Conservation (phyloP, 2,888 invertebrate species). For the Lobophora halterata region DNA sequence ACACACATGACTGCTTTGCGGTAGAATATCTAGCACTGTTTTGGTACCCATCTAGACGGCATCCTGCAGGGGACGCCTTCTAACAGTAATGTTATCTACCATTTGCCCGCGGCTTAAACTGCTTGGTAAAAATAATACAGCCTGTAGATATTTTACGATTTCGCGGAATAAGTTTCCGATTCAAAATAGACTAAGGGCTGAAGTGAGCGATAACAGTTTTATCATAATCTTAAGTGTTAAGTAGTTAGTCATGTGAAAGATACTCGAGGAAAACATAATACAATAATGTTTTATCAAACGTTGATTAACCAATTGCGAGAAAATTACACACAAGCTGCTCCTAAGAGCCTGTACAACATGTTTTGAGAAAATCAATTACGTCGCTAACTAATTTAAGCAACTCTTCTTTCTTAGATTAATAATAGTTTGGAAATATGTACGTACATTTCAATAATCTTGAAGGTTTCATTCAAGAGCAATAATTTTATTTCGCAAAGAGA, state of each 20-base stretch:
- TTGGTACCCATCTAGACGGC: too few species aligned
- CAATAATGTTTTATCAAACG: background rate
- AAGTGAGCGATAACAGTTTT: too few species aligned
- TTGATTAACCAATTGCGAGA: slow-evolving; percentile 4
- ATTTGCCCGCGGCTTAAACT: too few species aligned
- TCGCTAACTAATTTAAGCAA: slow-evolving; percentile 1
- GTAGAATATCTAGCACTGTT: too few species aligned
- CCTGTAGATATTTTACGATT: too few species aligned
- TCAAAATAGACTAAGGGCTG: too few species aligned
- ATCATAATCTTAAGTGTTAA: too few species aligned
- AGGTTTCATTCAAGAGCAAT: slow-evolving; percentile 5
- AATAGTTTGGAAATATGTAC: slow-evolving; percentile 9
- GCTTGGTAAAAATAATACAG: too few species aligned
- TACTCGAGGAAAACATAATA: background rate
- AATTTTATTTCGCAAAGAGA: slow-evolving; percentile 5
- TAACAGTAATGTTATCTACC: too few species aligned
- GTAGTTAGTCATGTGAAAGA: slow-evolving; percentile 3
- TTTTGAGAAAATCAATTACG: slow-evolving; percentile 12
- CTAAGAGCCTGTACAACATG: slow-evolving; percentile 1
- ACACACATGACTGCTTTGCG: too few species aligned
- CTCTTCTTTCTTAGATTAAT: slow-evolving; percentile 6
- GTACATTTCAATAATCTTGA: slow-evolving; percentile 2
- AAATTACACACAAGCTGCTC: slow-evolving; percentile 2
- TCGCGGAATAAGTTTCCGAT: too few species aligned
- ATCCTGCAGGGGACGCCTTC: too few species aligned